phyloP scores from a whole-genome alignment of 2,888 invertebrate species.

The Ormyrus rosae region DNA sequence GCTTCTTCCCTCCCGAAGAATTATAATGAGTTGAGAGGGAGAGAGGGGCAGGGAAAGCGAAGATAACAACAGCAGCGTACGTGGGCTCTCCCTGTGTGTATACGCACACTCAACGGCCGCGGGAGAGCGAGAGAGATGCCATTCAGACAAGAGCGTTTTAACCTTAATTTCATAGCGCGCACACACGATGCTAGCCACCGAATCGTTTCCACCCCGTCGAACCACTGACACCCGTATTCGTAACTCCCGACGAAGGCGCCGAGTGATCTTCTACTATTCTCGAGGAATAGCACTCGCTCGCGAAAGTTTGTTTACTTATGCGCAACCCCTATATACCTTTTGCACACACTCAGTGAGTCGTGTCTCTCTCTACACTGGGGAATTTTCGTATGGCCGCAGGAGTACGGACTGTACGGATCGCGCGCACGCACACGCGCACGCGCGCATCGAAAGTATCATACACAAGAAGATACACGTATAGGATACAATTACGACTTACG shows the following conservation, averaged over 20 bases:
- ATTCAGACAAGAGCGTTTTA: slow-evolving; percentile 35
- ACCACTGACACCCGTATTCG: neutral
- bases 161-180: slow-evolving; percentile 39
- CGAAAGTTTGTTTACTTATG: slow-evolving; percentile 50
- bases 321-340: slow-evolving; percentile 43
- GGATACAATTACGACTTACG: too few relatives aligned
- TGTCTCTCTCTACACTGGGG: slow-evolving; percentile 50
- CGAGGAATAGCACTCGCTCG: neutral
- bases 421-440: slow-evolving; percentile 2
- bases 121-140: too few relatives aligned
- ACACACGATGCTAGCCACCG: too few relatives aligned
- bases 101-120: neutral
- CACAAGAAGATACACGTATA: neutral
- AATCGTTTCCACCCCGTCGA: too few relatives aligned
- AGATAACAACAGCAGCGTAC: slow-evolving; percentile 1
- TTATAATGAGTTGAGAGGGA: neutral
- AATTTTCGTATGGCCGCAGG: slow-evolving; percentile 41
- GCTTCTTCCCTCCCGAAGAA: neutral
- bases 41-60: slow-evolving; percentile 31
- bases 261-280: too few relatives aligned
- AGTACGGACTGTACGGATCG: slow-evolving; percentile 2
- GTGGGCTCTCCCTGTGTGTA: neutral
- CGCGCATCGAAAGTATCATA: neutral
- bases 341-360: slow-evolving; percentile 44
- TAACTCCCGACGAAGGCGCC: neutral